phyloP scores from a whole-genome alignment of 2,888 invertebrate species.

The Noctuana brunneofusca region DNA sequence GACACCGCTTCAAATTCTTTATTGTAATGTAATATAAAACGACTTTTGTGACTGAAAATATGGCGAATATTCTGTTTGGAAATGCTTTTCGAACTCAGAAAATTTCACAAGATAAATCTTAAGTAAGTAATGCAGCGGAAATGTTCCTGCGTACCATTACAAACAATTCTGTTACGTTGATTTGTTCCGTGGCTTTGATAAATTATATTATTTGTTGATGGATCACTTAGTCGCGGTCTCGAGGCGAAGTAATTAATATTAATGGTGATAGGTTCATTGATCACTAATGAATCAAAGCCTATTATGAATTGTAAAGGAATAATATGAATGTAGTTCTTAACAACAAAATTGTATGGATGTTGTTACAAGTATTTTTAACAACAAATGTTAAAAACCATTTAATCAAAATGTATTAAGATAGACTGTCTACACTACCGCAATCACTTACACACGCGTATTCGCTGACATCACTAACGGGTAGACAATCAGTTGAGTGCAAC shows the following conservation, averaged over 20 bases:
- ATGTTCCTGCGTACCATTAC: not conserved
- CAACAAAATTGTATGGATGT: too few species aligned
- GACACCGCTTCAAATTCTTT: not conserved
- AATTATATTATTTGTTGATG: not conserved
- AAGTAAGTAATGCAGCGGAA: not conserved
- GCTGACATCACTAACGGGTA: too few species aligned
- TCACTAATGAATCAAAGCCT: too few species aligned
- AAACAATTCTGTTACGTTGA: not conserved
- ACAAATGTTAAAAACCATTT: too few species aligned
- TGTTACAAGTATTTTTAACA: too few species aligned
- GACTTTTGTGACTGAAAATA: not conserved
- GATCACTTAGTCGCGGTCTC: not conserved
- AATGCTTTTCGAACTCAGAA: not conserved
- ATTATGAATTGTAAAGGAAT: too few species aligned
- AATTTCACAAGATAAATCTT: not conserved
- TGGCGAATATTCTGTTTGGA: not conserved
- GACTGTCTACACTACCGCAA: too few species aligned
- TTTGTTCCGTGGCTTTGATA: conserved; percentile 3
- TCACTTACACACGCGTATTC: not conserved
- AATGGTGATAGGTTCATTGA: too few species aligned
- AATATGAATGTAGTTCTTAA: too few species aligned
- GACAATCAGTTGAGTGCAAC: too few species aligned
- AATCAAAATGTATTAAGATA: too few species aligned
- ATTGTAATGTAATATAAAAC: not conserved
- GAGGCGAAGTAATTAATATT: not conserved